Conservation (phyloP, 1,140 invertebrate genomes). For the Myzus persicae region DNA sequence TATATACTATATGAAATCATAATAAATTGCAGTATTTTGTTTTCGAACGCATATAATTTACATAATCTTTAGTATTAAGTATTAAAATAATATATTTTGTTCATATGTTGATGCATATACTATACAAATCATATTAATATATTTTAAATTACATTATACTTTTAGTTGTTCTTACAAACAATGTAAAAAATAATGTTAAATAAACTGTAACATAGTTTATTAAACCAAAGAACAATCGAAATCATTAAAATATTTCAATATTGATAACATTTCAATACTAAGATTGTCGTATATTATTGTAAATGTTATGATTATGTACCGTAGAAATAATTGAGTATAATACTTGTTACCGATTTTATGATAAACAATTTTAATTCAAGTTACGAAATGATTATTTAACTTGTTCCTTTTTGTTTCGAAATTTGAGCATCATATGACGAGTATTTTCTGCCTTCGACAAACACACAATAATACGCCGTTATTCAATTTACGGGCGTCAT, state of each 20-base stretch:
- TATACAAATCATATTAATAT: neutral
- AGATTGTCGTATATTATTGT: neutral
- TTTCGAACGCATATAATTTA: neutral
- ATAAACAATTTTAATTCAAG: neutral
- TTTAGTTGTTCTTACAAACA: neutral
- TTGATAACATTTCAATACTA: neutral
- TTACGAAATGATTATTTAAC: slow-evolving; percentile 66
- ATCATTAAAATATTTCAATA: neutral
- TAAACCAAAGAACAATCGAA: no score
- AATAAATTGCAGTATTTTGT: neutral
- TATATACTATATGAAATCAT: neutral
- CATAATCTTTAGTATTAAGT: neutral
- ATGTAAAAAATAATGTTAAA: neutral
- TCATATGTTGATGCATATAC: neutral
- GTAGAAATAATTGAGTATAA: neutral
- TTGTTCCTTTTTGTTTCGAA: slow-evolving; percentile 51
- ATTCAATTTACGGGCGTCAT: slow-evolving; percentile 22
- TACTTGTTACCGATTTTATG: neutral
- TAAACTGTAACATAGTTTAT: neutral
- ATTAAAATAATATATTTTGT: neutral
- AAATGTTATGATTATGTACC: neutral
- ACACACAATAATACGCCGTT: slow-evolving; percentile 4
- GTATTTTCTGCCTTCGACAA: neutral
- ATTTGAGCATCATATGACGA: slow-evolving; percentile 31
- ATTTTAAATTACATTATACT: neutral